A percentile compares a stretch with the other conserved stretches of the same genome.
Conservation (phyloP, 2,113 vertebrate species). For the Guaruba guarouba region DNA sequence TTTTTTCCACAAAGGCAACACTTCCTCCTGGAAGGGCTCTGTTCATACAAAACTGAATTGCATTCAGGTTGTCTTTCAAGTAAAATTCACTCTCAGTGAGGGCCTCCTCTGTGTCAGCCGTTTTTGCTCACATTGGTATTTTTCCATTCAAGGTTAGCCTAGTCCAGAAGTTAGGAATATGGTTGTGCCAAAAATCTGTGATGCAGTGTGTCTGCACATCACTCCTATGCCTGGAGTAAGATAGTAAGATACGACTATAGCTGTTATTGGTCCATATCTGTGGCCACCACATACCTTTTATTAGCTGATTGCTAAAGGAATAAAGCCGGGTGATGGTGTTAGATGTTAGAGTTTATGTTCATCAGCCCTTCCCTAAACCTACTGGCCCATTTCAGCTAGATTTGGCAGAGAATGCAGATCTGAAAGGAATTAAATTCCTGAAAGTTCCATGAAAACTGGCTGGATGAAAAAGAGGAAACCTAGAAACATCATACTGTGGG, state of each 20-base stretch:
- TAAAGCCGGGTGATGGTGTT: not conserved
- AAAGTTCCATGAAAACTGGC: not conserved
- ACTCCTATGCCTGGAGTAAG: not conserved
- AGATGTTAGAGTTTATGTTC: not conserved
- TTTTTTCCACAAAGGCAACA: slow-evolving; percentile 25
- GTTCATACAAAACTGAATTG: not conserved
- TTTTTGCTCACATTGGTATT: not conserved
- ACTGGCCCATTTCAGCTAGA: not conserved
- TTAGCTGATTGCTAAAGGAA: not conserved
- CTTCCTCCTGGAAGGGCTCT: slow-evolving; percentile 24
- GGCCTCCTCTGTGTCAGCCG: not conserved
- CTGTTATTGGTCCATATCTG: not conserved
- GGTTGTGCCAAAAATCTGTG: not conserved
- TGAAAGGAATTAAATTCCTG: not conserved
- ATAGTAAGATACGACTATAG: not conserved
- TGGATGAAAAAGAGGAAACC: not conserved
- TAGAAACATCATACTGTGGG: not conserved
- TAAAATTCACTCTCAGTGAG: not conserved
- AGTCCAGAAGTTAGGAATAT: not conserved
- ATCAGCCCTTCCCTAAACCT: not conserved
- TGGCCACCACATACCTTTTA: not conserved
- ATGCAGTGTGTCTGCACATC: not conserved
- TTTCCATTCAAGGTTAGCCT: not conserved
- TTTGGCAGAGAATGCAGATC: not conserved
- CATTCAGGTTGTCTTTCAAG: slow-evolving; percentile 17